These are phyloP conservation scores for Phoxinus dragarum DNA, from an alignment of 2,797 vertebrate genomes.

Conservation along the genomic window DNA sequence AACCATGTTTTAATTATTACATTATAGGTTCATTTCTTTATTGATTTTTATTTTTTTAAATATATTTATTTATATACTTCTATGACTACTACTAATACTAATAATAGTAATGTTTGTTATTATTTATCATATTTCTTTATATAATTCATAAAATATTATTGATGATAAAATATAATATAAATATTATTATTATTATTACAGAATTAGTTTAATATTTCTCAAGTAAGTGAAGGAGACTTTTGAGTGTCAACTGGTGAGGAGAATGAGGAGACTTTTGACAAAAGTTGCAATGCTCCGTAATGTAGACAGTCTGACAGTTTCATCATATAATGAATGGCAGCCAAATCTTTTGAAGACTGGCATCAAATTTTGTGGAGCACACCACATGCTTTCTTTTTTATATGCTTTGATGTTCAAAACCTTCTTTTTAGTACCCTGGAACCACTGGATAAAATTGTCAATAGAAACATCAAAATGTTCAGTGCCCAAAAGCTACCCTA, in stretches of 20 bases:
- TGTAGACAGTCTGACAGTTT: neutral
- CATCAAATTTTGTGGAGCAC: conserved; percentile 10
- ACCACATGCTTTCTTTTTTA: neutral
- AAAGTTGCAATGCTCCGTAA: conserved; percentile 15
- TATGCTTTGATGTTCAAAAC: conserved; percentile 14
- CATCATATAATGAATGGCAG: conserved; percentile 4
- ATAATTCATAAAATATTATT: no score
- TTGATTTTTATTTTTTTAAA: neutral
- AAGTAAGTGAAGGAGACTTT: no score
- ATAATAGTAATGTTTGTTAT: no score
- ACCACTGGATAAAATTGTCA: conserved; percentile 13
- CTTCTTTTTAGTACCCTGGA: conserved; percentile 32
- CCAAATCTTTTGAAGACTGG: conserved; percentile 32
- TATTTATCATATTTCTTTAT: no score
- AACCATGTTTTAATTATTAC: neutral
- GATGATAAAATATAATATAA: no score
- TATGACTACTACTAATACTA: neutral
- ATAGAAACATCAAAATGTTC: conserved; percentile 1
- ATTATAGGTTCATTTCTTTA: neutral
- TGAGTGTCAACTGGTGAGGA: neutral
- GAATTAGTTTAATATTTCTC: neutral
- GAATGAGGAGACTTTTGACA: neutral
- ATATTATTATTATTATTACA: no score
- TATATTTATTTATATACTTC: neutral
- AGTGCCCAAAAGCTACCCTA: neutral